These are phyloP conservation scores for Oncorhynchus clarkii DNA, from an alignment of 2,113 vertebrate species.

Conservation along the genomic window DNA sequence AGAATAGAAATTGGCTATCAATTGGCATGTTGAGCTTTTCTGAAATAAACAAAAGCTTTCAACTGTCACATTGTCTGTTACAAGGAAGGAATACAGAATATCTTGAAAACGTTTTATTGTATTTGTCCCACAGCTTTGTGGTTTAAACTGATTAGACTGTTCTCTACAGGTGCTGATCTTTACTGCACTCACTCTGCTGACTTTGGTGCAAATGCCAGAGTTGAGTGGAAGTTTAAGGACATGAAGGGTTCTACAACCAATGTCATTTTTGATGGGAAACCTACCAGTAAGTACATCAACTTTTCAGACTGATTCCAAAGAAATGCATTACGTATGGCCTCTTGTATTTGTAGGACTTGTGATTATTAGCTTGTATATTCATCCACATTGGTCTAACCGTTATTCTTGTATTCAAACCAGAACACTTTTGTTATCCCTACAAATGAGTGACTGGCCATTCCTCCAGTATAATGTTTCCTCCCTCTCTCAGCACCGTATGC, in stretches of 20 bases:
- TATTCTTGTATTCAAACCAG: no score
- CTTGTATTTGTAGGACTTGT: background rate
- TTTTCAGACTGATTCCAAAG: background rate
- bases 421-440: no score
- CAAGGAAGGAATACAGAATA: background rate
- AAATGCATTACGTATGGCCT: background rate
- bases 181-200: conserved; percentile 57
- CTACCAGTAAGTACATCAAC: conserved; percentile 55
- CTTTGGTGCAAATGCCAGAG: conserved; percentile 60
- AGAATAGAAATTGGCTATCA: background rate
- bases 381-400: no score
- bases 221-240: conserved; percentile 74
- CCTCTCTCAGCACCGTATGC: conserved; percentile 53
- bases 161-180: conserved; percentile 63
- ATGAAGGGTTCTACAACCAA: conserved; percentile 52
- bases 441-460: no score
- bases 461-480: background rate
- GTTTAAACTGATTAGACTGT: background rate
- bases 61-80: background rate
- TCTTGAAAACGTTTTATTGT: background rate
- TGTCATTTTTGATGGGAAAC: conserved; percentile 52
- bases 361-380: background rate
- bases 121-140: background rate
- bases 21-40: background rate
- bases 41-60: background rate